phyloP scores from a whole-genome alignment of 2,888 invertebrate genomes.

The Hesperia comma region DNA sequence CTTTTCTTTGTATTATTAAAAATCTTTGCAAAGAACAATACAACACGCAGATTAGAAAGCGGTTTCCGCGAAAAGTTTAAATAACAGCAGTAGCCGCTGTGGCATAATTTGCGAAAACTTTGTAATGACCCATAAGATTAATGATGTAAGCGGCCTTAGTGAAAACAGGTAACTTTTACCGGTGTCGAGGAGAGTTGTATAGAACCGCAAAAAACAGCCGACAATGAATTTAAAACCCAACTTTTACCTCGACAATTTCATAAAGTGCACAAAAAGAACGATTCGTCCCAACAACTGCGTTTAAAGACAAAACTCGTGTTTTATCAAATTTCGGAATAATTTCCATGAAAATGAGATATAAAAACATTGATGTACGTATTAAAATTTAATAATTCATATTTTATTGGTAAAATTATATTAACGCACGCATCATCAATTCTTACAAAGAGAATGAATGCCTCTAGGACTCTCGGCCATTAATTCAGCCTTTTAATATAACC shows the following conservation, averaged over 20 bases:
- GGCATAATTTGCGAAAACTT: slow-evolving; percentile 10
- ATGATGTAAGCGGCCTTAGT: neutral
- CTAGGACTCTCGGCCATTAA: no score
- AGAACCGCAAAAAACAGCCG: neutral
- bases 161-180: slow-evolving; percentile 4
- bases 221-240: slow-evolving; percentile 14
- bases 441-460: no score
- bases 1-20: neutral
- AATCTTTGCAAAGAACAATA: neutral
- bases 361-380: no score
- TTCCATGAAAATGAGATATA: slow-evolving; percentile 13
- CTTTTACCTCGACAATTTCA: slow-evolving; percentile 25
- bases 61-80: neutral
- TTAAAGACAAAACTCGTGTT: slow-evolving; percentile 20
- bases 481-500: no score
- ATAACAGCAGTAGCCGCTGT: neutral
- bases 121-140: neutral
- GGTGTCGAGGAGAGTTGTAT: neutral
- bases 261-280: slow-evolving; percentile 19
- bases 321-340: slow-evolving; percentile 21
- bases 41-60: slow-evolving; percentile 20
- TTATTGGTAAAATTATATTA: no score
- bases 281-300: slow-evolving; percentile 21
- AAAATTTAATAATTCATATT: no score
- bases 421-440: no score